A percentile compares a stretch with the other conserved stretches of the same genome.
phyloP scores from a whole-genome alignment of 2,888 invertebrate genomes.

The Alloscopus bannaensis region DNA sequence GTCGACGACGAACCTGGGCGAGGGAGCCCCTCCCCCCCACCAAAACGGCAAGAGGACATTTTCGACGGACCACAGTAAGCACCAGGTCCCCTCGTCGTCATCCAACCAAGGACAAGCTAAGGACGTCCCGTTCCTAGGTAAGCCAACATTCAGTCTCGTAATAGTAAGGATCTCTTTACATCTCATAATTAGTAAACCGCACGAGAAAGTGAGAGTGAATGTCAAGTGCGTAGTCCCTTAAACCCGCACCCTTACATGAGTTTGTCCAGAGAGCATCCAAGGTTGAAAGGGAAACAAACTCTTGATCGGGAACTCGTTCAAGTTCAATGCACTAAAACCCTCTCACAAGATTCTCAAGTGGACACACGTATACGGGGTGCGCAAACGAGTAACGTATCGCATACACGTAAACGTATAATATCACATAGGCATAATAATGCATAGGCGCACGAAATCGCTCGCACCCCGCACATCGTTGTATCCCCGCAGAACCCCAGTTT shows the following conservation, averaged over 20 bases:
- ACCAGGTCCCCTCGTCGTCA: slow-evolving; percentile 8
- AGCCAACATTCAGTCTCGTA: slow-evolving; percentile 51
- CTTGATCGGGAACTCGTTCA: slow-evolving; percentile 56
- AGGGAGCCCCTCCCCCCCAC: too few relatives aligned
- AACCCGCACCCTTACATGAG: not conserved
- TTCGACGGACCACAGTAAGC: slow-evolving; percentile 4
- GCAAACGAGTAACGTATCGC: too few relatives aligned
- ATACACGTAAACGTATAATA: too few relatives aligned
- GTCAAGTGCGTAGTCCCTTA: not conserved
- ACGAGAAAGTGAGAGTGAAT: not conserved
- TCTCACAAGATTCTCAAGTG: too few relatives aligned
- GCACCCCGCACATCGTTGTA: too few relatives aligned
- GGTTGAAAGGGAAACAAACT: slow-evolving; percentile 57
- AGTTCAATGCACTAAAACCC: slow-evolving; percentile 66
- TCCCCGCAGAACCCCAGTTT: too few relatives aligned
- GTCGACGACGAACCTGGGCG: slow-evolving; percentile 38
- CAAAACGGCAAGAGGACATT: not conserved
- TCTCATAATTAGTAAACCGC: not conserved
- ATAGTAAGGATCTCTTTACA: not conserved
- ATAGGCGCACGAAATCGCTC: too few relatives aligned
- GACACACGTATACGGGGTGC: too few relatives aligned
- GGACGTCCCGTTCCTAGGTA: slow-evolving; percentile 71
- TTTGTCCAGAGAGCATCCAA: slow-evolving; percentile 38
- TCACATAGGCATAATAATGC: too few relatives aligned
- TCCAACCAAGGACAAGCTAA: slow-evolving; percentile 66